Evolutionary conservation across 2,113 vertebrate genomes (phyloP).

Genomic region (Vidua chalybeata): DNA sequence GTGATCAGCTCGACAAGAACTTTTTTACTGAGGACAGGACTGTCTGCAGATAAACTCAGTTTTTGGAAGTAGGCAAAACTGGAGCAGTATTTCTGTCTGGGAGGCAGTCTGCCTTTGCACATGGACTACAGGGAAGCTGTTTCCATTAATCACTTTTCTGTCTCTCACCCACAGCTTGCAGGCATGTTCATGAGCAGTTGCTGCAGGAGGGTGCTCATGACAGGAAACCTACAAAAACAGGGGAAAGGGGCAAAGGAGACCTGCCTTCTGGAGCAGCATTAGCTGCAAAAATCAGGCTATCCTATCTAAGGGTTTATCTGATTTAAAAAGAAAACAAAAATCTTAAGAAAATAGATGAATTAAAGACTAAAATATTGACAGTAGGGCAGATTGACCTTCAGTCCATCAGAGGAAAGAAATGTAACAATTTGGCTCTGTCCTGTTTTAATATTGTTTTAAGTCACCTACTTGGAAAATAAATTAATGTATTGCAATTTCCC

Average conservation of each 20-base stretch:
- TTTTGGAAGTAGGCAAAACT: neutral
- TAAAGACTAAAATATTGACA: neutral
- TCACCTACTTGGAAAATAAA: neutral
- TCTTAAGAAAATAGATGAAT: neutral
- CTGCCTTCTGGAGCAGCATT: neutral
- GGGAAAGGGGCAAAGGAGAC: neutral
- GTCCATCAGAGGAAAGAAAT: neutral
- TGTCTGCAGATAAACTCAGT: neutral
- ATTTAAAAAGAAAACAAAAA: neutral
- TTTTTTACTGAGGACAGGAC: neutral
- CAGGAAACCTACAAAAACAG: neutral
- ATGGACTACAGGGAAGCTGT: neutral
- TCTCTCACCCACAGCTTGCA: neutral
- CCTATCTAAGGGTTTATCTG: neutral
- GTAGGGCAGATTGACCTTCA: neutral
- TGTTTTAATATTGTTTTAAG: slow-evolving; percentile 4
- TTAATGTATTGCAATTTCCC: neutral
- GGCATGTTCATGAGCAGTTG: neutral
- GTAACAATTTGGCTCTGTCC: neutral
- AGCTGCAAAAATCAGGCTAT: neutral
- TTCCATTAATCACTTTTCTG: neutral
- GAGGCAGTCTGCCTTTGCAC: neutral
- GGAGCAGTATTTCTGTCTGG: neutral
- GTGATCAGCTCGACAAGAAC: neutral
- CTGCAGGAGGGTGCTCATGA: neutral